A percentile compares a stretch with the other conserved stretches of the same genome.
phyloP scores from a whole-genome alignment of 2,113 vertebrate genomes.

The Saccopteryx bilineata region DNA sequence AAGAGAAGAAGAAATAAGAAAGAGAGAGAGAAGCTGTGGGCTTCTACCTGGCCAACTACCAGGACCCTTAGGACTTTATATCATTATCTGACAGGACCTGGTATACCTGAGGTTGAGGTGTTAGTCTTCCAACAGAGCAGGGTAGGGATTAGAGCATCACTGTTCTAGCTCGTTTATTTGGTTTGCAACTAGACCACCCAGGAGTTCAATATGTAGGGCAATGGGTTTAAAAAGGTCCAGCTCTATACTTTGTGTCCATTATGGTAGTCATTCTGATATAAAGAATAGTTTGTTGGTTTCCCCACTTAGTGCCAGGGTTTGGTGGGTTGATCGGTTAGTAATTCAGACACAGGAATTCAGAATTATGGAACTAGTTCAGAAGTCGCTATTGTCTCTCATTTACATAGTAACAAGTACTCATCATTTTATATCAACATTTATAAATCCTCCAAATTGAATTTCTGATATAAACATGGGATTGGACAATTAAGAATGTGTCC shows the following conservation, averaged over 20 bases:
- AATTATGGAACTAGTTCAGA: conserved; percentile 6
- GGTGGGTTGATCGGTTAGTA: background rate
- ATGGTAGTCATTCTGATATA: background rate
- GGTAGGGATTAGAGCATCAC: background rate
- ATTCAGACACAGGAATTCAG: background rate
- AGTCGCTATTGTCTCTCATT: background rate
- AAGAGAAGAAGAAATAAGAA: background rate
- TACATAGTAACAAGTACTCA: background rate
- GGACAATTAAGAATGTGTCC: background rate
- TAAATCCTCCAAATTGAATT: background rate
- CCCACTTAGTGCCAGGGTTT: background rate
- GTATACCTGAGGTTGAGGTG: background rate
- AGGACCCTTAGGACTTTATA: background rate
- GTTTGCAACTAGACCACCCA: background rate
- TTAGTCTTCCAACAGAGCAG: background rate
- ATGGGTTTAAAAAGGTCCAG: background rate
- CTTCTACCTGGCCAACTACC: background rate
- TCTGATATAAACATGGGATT: background rate
- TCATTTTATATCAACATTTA: background rate
- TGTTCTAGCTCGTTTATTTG: background rate
- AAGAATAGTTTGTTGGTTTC: background rate
- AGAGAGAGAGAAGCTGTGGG: background rate
- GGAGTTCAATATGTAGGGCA: background rate
- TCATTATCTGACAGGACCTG: background rate
- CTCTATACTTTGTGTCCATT: background rate